Base-by-base conservation (phyloP, 2,113 vertebrate genomes). In the Podiceps cristatus region DNA sequence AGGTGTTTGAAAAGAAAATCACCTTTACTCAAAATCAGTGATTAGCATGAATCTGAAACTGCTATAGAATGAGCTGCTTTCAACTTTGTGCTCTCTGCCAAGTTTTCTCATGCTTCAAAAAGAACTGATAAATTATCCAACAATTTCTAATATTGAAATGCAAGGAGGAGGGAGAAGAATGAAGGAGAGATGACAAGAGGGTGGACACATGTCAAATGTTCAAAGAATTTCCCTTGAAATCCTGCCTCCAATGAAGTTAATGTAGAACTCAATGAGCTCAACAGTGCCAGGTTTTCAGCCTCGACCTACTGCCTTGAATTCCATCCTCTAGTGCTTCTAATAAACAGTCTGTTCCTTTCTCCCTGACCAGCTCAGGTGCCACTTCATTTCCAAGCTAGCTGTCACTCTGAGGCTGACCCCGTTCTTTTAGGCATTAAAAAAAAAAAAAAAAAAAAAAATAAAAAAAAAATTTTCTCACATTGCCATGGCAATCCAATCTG, bases 141-240 rank as follows among this genome's bases (percentile, higher is more conserved):
- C 78, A 55, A 80, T 93, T 94, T 95, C 80, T 87, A 91, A 93
- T 90, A 87, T 64, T 91, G 87, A 93, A 95, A 91, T 84, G 86
- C 68, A 94, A 93, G 33, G 29, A 90, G 33, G 53, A 88, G 52
- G 40, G 75, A 90, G 82, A 93, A 95, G 63, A 80, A 96, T 45
- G 69, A 91, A 49, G 18, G 44, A 81, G 75, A 86, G 45, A 84
- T 82, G 69, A 89, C 80, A 78, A 89, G 87, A 97, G 52, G 80
- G 87, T 78, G 80, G 90, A 85, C 75, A 74, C 4, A 35, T 25
- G 13, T 87, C 83, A 89, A 63, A 35, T 75, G 68, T 49, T 89
- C 47, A 78, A 90, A 87, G 55, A 77, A 80, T 85, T 86, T 84
- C 72, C 72, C 72, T 97, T 93, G 79, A 97, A 83, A 75, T 91